These are phyloP conservation scores for Malurus alboscapulatus DNA, from an alignment of 2,113 vertebrate genomes.

Conservation along the genomic window DNA sequence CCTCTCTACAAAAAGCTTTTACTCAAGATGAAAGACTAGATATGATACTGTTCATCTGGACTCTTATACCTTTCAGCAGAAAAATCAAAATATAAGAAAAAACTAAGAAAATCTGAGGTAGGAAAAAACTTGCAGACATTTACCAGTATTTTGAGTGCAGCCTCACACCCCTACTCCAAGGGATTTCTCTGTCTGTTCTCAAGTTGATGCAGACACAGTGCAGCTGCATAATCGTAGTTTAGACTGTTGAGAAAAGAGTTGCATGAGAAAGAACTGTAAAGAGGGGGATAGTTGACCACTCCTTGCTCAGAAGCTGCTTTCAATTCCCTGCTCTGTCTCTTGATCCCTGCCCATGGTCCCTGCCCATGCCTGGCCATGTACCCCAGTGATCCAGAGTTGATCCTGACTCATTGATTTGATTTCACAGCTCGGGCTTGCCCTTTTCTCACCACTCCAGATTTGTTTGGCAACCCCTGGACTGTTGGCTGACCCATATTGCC, in stretches of 20 bases:
- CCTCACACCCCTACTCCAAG: background rate
- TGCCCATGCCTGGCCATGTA: background rate
- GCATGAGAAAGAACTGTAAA: background rate
- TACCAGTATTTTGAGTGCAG: background rate
- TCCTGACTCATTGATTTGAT: background rate
- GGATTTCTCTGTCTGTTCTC: background rate
- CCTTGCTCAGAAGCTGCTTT: background rate
- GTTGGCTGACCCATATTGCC: background rate
- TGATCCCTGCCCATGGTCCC: background rate
- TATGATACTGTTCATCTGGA: background rate
- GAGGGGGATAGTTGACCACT: background rate
- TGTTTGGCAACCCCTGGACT: background rate
- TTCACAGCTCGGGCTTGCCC: background rate
- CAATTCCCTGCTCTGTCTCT: background rate
- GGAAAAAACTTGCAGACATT: background rate
- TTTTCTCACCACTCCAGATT: background rate
- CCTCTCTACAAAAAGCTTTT: background rate
- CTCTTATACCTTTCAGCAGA: background rate
- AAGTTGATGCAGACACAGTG: accelerated
- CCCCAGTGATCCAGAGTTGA: background rate
- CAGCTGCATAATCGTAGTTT: background rate
- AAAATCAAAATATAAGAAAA: background rate
- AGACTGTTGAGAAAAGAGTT: background rate
- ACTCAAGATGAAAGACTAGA: background rate
- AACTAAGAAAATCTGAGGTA: background rate